Conservation (phyloP, 2,797 vertebrate genomes). For the Oreonectes daqikongensis region DNA sequence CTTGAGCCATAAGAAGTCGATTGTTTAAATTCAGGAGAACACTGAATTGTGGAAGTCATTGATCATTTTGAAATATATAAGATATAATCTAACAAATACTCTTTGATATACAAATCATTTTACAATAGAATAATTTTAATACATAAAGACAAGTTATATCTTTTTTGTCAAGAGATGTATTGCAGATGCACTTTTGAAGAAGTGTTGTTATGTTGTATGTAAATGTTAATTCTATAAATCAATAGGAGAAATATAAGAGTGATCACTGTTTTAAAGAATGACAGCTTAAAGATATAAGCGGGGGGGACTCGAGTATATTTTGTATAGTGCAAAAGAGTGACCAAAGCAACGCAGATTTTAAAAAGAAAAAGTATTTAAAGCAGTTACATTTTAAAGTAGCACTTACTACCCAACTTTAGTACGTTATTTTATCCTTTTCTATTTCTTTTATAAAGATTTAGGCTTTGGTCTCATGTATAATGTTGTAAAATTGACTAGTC, state of each 20-base stretch:
- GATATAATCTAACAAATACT: conserved; percentile 7
- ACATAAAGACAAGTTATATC: conserved; percentile 68
- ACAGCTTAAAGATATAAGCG: conserved; percentile 8
- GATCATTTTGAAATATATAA: conserved; percentile 16
- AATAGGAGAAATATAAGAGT: conserved; percentile 63
- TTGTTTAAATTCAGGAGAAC: conserved; percentile 70
- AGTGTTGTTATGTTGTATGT: conserved; percentile 73
- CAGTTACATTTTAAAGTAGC: conserved; percentile 76
- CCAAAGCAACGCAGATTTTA: conserved; percentile 69
- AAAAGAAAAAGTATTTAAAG: conserved; percentile 65
- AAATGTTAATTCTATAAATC: conserved; percentile 74
- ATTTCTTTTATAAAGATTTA: conserved; percentile 72
- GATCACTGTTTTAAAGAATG: conserved; percentile 65
- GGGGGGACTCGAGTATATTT: conserved; percentile 55
- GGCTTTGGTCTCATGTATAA: conserved; percentile 71
- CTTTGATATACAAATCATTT: conserved; percentile 65
- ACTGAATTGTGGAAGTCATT: conserved; percentile 65
- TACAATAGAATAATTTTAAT: conserved; percentile 57
- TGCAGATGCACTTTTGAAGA: conserved; percentile 67
- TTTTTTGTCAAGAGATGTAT: conserved; percentile 59
- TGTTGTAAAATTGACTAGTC: conserved; percentile 73
- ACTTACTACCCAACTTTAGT: conserved; percentile 67
- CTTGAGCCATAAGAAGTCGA: conserved; percentile 74
- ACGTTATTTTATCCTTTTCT: conserved; percentile 65
- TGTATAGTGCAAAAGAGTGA: conserved; percentile 69